Evolutionary conservation across 2,797 vertebrate species (phyloP).

Genomic region (Falco cherrug): DNA sequence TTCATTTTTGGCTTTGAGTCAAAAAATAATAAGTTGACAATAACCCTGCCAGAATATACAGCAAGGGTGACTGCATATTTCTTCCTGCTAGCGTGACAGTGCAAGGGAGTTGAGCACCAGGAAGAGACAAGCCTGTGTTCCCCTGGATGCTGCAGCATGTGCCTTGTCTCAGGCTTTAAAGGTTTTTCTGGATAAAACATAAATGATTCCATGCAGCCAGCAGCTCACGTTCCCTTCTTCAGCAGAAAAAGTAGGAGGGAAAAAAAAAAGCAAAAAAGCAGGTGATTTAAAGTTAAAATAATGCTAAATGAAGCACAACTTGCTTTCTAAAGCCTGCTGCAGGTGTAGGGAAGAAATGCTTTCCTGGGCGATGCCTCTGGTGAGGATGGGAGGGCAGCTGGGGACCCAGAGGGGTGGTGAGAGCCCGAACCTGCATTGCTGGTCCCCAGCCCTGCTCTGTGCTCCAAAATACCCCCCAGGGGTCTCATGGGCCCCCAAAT

Average conservation of each 20-base stretch:
- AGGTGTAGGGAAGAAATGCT: background rate
- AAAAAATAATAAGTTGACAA: constrained; percentile 64
- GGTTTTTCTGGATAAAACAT: constrained; percentile 2
- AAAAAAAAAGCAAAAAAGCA: background rate
- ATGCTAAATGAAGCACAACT: background rate
- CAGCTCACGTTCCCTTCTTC: background rate
- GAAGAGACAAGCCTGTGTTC: background rate
- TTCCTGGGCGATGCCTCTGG: background rate
- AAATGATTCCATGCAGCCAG: background rate
- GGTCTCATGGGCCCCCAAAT: background rate
- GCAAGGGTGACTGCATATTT: constrained; percentile 59
- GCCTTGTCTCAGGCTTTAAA: background rate
- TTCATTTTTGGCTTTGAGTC: constrained; percentile 58
- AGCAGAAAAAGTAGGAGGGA: background rate
- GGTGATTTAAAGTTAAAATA: background rate
- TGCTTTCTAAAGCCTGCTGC: background rate
- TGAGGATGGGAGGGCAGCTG: background rate
- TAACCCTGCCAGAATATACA: constrained; percentile 59
- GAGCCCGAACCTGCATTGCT: background rate
- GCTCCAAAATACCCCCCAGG: background rate
- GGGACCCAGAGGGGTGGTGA: background rate
- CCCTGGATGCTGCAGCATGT: background rate
- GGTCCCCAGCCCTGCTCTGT: background rate
- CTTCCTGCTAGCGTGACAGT: constrained; percentile 16
- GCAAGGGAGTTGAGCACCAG: background rate